Evolutionary conservation across 2,888 invertebrate species (phyloP).

Genomic region (Lycia hirtaria): DNA sequence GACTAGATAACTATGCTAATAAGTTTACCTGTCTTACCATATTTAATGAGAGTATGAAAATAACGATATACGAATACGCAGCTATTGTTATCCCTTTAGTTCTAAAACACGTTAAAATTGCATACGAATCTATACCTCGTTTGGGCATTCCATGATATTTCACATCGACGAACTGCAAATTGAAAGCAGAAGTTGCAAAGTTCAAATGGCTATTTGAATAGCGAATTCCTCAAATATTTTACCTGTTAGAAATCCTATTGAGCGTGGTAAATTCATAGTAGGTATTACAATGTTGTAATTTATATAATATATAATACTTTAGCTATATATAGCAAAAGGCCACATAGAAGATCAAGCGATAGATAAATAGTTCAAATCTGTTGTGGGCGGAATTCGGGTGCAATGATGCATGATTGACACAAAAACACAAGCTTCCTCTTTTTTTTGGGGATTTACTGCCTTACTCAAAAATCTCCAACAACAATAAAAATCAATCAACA

Average conservation of each 20-base stretch:
- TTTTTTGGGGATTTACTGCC: too few relatives aligned
- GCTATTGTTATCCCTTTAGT: background rate
- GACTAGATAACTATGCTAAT: too few relatives aligned
- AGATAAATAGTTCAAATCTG: too few relatives aligned
- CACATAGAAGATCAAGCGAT: too few relatives aligned
- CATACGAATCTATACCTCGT: slow-evolving; percentile 27
- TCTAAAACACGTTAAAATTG: slow-evolving; percentile 12
- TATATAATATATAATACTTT: background rate
- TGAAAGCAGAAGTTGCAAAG: slow-evolving; percentile 44
- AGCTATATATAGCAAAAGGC: too few relatives aligned
- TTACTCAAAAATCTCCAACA: too few relatives aligned
- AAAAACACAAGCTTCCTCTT: too few relatives aligned
- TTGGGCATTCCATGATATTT: slow-evolving; percentile 33
- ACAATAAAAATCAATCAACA: too few relatives aligned
- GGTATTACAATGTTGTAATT: background rate
- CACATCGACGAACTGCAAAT: slow-evolving; percentile 25
- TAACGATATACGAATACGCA: background rate
- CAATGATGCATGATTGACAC: too few relatives aligned
- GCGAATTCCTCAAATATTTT: slow-evolving; percentile 43
- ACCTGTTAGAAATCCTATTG: slow-evolving; percentile 27
- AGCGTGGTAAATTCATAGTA: slow-evolving; percentile 42
- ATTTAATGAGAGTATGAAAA: background rate
- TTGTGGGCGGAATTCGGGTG: too few relatives aligned
- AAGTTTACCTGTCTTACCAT: too few relatives aligned
- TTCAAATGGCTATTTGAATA: slow-evolving; percentile 49